A percentile compares a stretch with the other conserved stretches of the same genome.
Conservation (phyloP, 2,888 invertebrate species). For the Perithous albicinctus region DNA sequence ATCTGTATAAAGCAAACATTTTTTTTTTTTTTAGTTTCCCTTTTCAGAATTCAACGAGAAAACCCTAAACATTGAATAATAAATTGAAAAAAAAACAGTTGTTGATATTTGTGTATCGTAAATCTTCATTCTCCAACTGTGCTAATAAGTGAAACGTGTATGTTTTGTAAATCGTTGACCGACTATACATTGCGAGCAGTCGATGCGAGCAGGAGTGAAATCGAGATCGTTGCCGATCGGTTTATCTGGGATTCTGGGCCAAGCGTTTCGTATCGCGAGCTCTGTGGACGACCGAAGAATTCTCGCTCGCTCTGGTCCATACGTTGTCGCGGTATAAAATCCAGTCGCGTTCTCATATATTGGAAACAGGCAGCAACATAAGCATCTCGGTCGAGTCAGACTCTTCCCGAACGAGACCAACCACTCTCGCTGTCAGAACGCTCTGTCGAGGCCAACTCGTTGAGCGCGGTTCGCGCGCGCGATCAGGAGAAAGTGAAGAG, state of each 20-base stretch:
- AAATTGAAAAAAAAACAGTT: neutral
- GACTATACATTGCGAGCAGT: slow-evolving; percentile 12
- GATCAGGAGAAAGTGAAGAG: slow-evolving; percentile 70
- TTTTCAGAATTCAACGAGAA: too few species aligned
- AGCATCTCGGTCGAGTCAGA: slow-evolving; percentile 29
- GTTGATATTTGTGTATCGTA: slow-evolving; percentile 3
- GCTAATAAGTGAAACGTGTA: slow-evolving; percentile 6
- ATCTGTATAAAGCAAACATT: too few species aligned
- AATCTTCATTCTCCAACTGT: neutral
- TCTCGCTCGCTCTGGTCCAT: slow-evolving; percentile 47
- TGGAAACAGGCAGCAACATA: slow-evolving; percentile 55
- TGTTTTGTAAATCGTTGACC: slow-evolving; percentile 17
- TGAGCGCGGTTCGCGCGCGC: slow-evolving; percentile 33
- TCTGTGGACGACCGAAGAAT: slow-evolving; percentile 27
- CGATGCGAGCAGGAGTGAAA: slow-evolving; percentile 65
- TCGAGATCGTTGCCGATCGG: slow-evolving; percentile 64
- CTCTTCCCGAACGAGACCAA: slow-evolving; percentile 66
- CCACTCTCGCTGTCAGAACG: slow-evolving; percentile 78
- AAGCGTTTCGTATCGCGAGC: slow-evolving; percentile 53
- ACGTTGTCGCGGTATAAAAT: slow-evolving; percentile 19
- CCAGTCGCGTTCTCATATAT: slow-evolving; percentile 45
- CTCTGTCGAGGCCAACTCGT: slow-evolving; percentile 58
- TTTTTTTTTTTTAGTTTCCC: too few species aligned
- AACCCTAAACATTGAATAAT: neutral
- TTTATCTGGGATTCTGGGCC: slow-evolving; percentile 71